A percentile compares a stretch with the other conserved stretches of the same genome.
phyloP scores from a whole-genome alignment of 2,113 vertebrate genomes.

The Ctenomys sociabilis region DNA sequence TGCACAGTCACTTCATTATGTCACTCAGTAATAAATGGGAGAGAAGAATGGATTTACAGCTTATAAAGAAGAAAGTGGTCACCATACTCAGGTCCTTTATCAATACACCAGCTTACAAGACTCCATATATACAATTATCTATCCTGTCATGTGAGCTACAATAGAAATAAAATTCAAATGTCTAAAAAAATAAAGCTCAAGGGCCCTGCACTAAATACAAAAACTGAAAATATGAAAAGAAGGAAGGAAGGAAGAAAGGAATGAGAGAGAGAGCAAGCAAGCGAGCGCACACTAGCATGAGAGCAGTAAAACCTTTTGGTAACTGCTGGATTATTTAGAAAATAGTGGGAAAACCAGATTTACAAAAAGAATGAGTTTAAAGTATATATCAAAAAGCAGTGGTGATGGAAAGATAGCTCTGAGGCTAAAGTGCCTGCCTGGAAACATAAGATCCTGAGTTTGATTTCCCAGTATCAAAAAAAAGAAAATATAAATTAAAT shows the following conservation, averaged over 20 bases:
- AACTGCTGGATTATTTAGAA: background rate
- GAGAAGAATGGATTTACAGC: background rate
- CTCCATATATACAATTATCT: background rate
- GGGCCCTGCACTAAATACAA: no score
- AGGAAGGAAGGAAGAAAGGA: no score
- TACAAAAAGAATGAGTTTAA: constrained; percentile 4
- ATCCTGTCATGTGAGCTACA: background rate
- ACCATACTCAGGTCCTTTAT: background rate
- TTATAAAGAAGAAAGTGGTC: background rate
- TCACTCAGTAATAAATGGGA: constrained; percentile 29
- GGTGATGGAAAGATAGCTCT: no score
- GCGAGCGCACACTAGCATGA: no score
- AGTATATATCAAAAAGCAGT: background rate
- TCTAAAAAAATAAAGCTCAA: constrained; percentile 44
- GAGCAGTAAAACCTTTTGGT: background rate
- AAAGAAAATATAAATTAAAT: no score
- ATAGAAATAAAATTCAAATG: constrained; percentile 32
- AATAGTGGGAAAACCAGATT: background rate
- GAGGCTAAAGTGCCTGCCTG: no score
- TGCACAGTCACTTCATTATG: background rate
- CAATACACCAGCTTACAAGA: background rate
- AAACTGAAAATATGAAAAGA: no score
- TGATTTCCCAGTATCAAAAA: no score
- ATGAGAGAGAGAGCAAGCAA: no score
- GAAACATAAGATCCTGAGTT: no score